Evolutionary conservation across 2,888 invertebrate genomes (phyloP), one percentile per base, ranked within the genome.

Genomic region (Gandaritis pyraliata): DNA sequence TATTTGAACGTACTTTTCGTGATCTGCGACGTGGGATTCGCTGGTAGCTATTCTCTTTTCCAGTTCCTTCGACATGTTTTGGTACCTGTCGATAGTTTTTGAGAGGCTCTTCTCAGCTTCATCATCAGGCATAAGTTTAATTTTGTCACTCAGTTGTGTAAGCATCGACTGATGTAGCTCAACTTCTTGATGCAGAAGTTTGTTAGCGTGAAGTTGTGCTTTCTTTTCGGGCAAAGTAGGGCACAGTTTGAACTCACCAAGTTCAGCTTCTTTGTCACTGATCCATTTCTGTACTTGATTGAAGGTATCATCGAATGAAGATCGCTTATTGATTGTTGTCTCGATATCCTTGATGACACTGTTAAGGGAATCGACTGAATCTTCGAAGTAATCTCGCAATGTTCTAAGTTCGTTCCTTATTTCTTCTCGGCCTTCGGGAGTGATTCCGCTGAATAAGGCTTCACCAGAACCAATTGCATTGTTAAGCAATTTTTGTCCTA

Each of bases 221-320:
- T 98, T 98, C 88, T 98, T 98, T 73, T 98, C 97, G 1, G 96
- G 95, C 51, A 98, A 90, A 0, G 96, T 96, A 0, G 97, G 94
- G 74, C 97, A 95, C 3, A 97, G 86, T 69, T 95, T 95, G 55
- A 95, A 93, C 53, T 94, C 95, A 41, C 95, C 94, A 1, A 95
- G 94, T 38, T 97, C 91, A 78, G 96, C 96, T 51, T 94, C 93
- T 80, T 96, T 96, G 0, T 97, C 97, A 58, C 94, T 93, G 30
- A 98, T 94, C 97, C 98, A 98, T 78, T 95, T 95, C 70, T 96
- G 95, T 7, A 98, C 95, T 93, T 98, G 97, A 49, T 95, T 95
- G 72, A 97, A 96, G 66, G 97, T 97, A 74, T 98, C 98, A 81
- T 98, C 98, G 82, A 98, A 97, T 0, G 98, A 97, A 3, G 97